Conservation (phyloP, 2,888 invertebrate species). For the Diarsia brunnea region DNA sequence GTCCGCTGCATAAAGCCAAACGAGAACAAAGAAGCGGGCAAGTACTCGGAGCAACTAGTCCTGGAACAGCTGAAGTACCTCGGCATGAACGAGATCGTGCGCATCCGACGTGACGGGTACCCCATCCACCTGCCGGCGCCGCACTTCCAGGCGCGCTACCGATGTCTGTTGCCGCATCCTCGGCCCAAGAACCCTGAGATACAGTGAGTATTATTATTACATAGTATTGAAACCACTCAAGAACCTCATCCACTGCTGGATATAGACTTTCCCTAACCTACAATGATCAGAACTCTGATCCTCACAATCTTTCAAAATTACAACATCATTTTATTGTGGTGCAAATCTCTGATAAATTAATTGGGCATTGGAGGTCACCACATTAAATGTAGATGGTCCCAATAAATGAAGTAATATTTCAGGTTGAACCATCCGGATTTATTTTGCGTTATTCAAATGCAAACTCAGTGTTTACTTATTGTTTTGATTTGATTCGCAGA, state of each 20-base stretch:
- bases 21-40: slow-evolving; percentile 94
- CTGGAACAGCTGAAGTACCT: slow-evolving; percentile 97
- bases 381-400: too few species aligned
- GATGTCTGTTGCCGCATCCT: slow-evolving; percentile 92
- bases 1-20: slow-evolving; percentile 98
- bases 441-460: not conserved
- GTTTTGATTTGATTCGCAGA: slow-evolving; percentile 68
- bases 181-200: slow-evolving; percentile 81
- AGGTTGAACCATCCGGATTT: not conserved
- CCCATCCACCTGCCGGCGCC: slow-evolving; percentile 95
- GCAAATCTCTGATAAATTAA: too few species aligned
- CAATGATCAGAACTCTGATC: not conserved
- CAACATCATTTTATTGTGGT: too few species aligned
- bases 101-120: slow-evolving; percentile 97
- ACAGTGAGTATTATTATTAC: slow-evolving; percentile 72
- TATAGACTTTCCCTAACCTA: not conserved
- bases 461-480: not conserved
- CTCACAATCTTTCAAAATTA: too few species aligned
- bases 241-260: not conserved
- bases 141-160: slow-evolving; percentile 94
- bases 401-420: not conserved
- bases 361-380: too few species aligned
- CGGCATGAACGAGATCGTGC: slow-evolving; percentile 98
- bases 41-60: slow-evolving; percentile 95
- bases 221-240: not conserved